phyloP scores from a whole-genome alignment of 2,888 invertebrate genomes.

The Amiota minor region DNA sequence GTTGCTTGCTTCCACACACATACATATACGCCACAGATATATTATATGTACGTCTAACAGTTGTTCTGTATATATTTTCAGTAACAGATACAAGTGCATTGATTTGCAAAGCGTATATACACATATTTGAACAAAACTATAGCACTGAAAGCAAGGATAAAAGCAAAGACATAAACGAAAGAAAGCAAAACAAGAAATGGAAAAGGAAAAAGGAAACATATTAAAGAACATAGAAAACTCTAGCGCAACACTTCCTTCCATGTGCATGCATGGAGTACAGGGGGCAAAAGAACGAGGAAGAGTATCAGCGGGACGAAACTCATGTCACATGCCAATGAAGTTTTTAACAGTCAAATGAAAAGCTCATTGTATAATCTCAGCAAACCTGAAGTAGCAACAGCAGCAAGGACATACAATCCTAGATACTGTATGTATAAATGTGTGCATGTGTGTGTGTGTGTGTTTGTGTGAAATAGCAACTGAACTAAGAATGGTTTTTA shows the following conservation, averaged over 20 bases:
- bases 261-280: not conserved
- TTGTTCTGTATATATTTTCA: not conserved
- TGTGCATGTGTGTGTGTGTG: not conserved
- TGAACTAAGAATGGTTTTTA: not conserved
- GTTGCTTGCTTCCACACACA: not conserved
- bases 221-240: not conserved
- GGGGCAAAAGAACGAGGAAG: too few species aligned
- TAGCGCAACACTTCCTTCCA: not conserved
- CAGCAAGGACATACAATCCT: slow-evolving; percentile 5
- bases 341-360: slow-evolving; percentile 59
- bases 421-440: slow-evolving; percentile 28
- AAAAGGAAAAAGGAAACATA: not conserved
- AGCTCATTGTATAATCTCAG: slow-evolving; percentile 60
- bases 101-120: too few species aligned
- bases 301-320: not conserved
- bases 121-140: not conserved
- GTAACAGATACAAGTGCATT: not conserved
- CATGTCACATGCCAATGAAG: slow-evolving; percentile 49
- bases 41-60: not conserved
- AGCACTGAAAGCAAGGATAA: not conserved
- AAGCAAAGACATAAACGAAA: not conserved
- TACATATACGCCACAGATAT: not conserved
- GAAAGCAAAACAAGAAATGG: slow-evolving; percentile 1
- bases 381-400: slow-evolving; percentile 23
- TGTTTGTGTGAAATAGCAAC: slow-evolving; percentile 2